A percentile compares a stretch with the other conserved stretches of the same genome.
Conservation (phyloP, 2,888 invertebrate species). For the Rhamnusium bicolor region DNA sequence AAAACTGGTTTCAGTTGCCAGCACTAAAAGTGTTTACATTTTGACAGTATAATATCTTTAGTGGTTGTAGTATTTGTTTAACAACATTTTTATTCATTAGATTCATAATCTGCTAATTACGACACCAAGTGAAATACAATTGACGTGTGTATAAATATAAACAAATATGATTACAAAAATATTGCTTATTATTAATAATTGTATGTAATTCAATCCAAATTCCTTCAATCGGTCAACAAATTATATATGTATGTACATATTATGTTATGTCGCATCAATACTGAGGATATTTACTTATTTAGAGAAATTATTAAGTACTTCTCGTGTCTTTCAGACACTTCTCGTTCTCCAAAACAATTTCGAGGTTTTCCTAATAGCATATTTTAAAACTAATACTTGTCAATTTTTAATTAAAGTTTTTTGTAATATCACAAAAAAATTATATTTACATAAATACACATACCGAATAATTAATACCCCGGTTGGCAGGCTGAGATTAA, state of each 20-base stretch:
- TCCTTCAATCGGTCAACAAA: not conserved
- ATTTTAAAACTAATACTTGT: slow-evolving; percentile 2
- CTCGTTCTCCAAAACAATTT: not conserved
- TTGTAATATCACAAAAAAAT: slow-evolving; percentile 18
- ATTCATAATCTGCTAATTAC: too few species aligned
- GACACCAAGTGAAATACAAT: too few species aligned
- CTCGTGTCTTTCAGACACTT: not conserved
- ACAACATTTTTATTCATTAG: too few species aligned
- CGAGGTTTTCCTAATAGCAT: not conserved
- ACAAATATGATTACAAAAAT: too few species aligned
- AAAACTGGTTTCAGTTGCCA: too few species aligned
- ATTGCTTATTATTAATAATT: too few species aligned
- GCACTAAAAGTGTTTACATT: too few species aligned
- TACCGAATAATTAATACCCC: not conserved
- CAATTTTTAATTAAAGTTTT: slow-evolving; percentile 1
- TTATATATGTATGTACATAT: not conserved
- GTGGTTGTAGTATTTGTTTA: too few species aligned
- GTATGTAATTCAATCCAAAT: not conserved
- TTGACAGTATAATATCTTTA: too few species aligned
- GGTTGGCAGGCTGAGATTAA: too few species aligned
- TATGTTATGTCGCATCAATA: not conserved
- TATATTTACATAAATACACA: not conserved
- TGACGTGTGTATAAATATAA: too few species aligned
- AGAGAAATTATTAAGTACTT: not conserved
- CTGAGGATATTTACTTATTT: not conserved